A percentile compares a stretch with the other conserved stretches of the same genome.
These are phyloP conservation scores for Drymonia ruficornis DNA, from an alignment of 2,888 invertebrate genomes.

Conservation along the genomic window DNA sequence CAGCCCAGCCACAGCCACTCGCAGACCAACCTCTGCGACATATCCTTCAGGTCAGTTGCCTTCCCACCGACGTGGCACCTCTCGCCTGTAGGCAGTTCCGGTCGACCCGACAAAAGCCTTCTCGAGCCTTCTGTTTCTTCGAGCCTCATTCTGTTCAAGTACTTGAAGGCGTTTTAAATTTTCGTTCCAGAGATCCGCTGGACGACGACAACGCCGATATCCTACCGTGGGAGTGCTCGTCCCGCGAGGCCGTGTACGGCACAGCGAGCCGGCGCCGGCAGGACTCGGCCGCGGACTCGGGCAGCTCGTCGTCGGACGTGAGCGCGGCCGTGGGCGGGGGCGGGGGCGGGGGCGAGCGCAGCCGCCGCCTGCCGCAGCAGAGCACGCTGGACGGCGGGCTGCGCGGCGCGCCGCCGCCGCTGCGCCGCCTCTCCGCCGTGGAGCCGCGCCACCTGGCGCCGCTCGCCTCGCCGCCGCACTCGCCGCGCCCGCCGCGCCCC, in stretches of 20 bases:
- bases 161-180: not conserved
- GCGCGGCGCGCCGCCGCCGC: constrained; percentile 76
- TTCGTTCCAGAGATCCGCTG: constrained; percentile 61
- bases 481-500: constrained; percentile 67
- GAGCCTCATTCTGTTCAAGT: no score
- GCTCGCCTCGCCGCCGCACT: constrained; percentile 73
- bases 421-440: constrained; percentile 76
- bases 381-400: constrained; percentile 88
- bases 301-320: constrained; percentile 91
- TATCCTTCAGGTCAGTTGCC: constrained; percentile 89
- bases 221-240: constrained; percentile 66
- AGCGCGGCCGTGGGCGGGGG: constrained; percentile 83
- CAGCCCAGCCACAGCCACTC: constrained; percentile 93
- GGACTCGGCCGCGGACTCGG: constrained; percentile 88
- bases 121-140: no score
- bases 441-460: constrained; percentile 86
- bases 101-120: no score
- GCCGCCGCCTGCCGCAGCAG: constrained; percentile 87
- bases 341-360: constrained; percentile 85
- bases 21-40: constrained; percentile 93
- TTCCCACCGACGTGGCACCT: no score
- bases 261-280: constrained; percentile 78
- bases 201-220: constrained; percentile 72
- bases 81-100: no score
- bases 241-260: constrained; percentile 61